Conservation (phyloP, 2,113 vertebrate genomes). For the Chiloscyllium plagiosum region DNA sequence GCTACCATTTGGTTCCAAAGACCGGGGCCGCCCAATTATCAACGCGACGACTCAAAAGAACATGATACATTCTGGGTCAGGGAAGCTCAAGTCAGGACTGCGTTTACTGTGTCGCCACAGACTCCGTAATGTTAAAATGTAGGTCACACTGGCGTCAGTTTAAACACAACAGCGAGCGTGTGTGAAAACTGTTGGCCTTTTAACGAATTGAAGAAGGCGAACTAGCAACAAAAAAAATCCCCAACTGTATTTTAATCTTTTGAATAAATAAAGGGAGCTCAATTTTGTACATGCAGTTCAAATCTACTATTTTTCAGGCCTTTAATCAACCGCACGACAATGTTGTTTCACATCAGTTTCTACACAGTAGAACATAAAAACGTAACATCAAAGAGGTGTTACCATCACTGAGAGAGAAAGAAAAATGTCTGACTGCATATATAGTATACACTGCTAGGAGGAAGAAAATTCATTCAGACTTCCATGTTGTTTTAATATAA, state of each 20-base stretch:
- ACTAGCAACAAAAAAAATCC: neutral
- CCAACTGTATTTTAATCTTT: neutral
- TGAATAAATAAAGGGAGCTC: neutral
- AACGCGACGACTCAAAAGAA: neutral
- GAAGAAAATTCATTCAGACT: too few relatives aligned
- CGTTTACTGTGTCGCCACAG: neutral
- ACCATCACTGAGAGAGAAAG: too few relatives aligned
- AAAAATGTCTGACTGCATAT: too few relatives aligned
- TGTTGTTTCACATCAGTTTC: neutral
- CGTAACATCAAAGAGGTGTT: too few relatives aligned
- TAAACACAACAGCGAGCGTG: neutral
- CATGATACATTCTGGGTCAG: neutral
- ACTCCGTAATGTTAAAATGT: conserved; percentile 14
- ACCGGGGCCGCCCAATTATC: neutral
- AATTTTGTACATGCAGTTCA: neutral
- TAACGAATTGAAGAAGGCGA: neutral
- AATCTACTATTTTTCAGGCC: conserved; percentile 13
- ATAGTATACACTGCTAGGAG: too few relatives aligned
- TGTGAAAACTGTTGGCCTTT: neutral
- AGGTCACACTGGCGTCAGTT: neutral
- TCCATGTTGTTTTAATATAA: too few relatives aligned
- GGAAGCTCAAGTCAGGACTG: neutral
- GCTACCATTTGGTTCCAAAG: neutral
- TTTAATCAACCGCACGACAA: neutral
- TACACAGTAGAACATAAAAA: neutral